A percentile compares a stretch with the other conserved stretches of the same genome.
Conservation (phyloP, 2,888 invertebrate species). For the Tolmerus cingulatus region DNA sequence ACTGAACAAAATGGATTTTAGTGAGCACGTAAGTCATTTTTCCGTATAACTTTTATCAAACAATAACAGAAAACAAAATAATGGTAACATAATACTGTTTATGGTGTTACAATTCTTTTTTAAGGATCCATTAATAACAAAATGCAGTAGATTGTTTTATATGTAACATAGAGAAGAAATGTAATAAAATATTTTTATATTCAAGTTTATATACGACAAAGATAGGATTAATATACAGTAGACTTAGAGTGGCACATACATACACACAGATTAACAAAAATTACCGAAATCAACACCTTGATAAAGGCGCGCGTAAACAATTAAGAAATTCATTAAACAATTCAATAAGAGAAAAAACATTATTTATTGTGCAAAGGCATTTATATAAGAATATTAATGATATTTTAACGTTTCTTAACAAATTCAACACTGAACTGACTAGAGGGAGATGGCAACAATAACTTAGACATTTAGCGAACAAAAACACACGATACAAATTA, state of each 20-base stretch:
- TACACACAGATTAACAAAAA: not conserved
- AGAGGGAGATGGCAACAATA: not conserved
- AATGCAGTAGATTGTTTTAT: conserved; percentile 32
- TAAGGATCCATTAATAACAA: conserved; percentile 5
- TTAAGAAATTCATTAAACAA: not conserved
- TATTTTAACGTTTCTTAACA: conserved; percentile 22
- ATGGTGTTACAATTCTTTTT: conserved; percentile 16
- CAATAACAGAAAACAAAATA: not conserved
- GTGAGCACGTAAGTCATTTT: conserved; percentile 8
- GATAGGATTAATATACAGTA: not conserved
- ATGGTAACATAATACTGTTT: conserved; percentile 3
- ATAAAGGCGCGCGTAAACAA: not conserved
- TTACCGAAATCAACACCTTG: not conserved
- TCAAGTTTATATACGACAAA: conserved; percentile 33
- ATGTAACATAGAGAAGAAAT: conserved; percentile 31
- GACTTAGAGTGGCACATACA: not conserved
- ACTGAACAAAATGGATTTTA: not conserved
- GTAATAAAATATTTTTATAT: conserved; percentile 39
- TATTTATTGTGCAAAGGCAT: conserved; percentile 12
- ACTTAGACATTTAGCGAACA: not conserved
- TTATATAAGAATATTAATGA: conserved; percentile 14
- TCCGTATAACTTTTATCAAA: conserved; percentile 18
- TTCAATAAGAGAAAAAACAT: not conserved
- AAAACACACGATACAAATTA: conserved; percentile 30
- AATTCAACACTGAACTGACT: conserved; percentile 21